These are phyloP conservation scores for Naso thynnoides DNA, from an alignment of 2,797 vertebrate genomes.

Conservation along the genomic window DNA sequence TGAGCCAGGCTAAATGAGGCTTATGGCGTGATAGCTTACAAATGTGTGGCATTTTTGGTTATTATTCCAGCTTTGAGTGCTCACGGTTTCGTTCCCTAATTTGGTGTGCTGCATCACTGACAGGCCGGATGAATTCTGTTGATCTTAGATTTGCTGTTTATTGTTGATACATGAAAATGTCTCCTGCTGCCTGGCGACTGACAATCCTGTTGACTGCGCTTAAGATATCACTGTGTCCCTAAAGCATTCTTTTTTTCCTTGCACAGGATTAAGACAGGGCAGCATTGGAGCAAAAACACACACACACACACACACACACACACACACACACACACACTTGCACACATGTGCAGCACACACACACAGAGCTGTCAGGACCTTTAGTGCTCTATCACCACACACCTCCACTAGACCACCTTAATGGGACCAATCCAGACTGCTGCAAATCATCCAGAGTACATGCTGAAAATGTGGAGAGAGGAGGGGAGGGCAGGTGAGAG, in stretches of 20 bases:
- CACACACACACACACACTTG: constrained; percentile 32
- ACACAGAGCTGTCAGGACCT: constrained; percentile 63
- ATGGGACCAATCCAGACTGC: constrained; percentile 80
- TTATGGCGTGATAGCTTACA: constrained; percentile 40
- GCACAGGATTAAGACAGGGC: constrained; percentile 48
- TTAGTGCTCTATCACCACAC: constrained; percentile 73
- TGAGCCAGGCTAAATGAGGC: constrained; percentile 49
- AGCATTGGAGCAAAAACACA: constrained; percentile 39
- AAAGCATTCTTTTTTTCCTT: constrained; percentile 40
- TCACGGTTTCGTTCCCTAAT: constrained; percentile 29
- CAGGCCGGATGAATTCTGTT: constrained; percentile 18
- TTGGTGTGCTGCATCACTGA: constrained; percentile 6
- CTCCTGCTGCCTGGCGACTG: constrained; percentile 32
- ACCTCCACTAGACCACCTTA: constrained; percentile 78
- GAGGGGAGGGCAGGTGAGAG: constrained; percentile 42
- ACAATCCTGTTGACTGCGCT: constrained; percentile 70
- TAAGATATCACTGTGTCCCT: constrained; percentile 66
- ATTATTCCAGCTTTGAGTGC: constrained; percentile 31
- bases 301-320: constrained; percentile 27
- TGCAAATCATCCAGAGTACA: constrained; percentile 77
- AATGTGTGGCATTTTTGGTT: constrained; percentile 32
- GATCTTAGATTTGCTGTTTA: constrained; percentile 4
- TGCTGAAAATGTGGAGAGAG: constrained; percentile 50
- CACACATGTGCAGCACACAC: too few species aligned
- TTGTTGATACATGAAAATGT: constrained; percentile 1